Base-by-base conservation (phyloP, 1,140 invertebrate species). In the Zaprionus taronus region DNA sequence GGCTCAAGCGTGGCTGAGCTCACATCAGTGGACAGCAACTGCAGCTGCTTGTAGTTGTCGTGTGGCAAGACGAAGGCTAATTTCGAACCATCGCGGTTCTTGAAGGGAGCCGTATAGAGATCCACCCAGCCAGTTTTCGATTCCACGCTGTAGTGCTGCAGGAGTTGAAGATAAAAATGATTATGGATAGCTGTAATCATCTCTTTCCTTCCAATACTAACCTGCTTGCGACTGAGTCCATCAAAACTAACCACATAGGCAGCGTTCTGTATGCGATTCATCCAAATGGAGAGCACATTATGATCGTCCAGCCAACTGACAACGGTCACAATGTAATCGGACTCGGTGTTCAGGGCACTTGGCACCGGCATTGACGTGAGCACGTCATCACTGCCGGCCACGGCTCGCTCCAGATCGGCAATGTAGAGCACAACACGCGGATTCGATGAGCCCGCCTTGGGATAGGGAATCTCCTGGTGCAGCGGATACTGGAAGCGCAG, bases 201-300 rank as follows among this genome's bases (percentile, higher is more conserved):
- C 5, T 31, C 24, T 26, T 20, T 9, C n/a, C 9, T 60, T 20
- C 1, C 22, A 7, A 7, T 3, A 70, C 72, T 69, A 56, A 92
- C 91, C 78, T 69, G 74, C 41, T 80, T 76, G 4, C 89, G 77
- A 22, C 58, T 79, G 1, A 72, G 72, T 20, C 83, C 91, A 70
- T 82, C 79, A 44, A 91, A 92, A 22, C 77, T 83, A 0, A 91
- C 81, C n/a, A 93, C 55, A 41, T 83, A 82, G 15, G 91, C 92
- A 4, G 69, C 89, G 89, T 98, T 99, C 93, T 99, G 98, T 49
- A 96, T 95, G 77, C 98, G 94, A 86, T 98, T 98, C 93, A 97
- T 96, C 97, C 98, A 99, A 47, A 96, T 95, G 2, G 96, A 95
- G 12, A 95, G 93, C 1, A 97, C 91, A 55, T 95, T 93, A 20